phyloP scores from a whole-genome alignment of 2,113 vertebrate species.

The Dasyornis broadbenti region DNA sequence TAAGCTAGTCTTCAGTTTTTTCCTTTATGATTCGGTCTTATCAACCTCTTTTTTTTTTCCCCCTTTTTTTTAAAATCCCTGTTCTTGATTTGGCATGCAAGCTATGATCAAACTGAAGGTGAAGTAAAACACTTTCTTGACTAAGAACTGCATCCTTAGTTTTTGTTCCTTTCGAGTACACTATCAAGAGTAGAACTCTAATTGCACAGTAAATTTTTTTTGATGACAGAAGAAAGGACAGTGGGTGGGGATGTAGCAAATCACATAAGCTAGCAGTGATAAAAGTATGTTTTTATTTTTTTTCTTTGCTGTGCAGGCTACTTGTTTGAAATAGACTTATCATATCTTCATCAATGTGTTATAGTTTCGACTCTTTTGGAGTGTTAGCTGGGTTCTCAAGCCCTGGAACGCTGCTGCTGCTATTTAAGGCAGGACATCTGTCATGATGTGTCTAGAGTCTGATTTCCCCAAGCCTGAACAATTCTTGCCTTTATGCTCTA shows the following conservation, averaged over 20 bases:
- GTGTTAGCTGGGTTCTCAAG: not conserved
- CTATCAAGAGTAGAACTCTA: not conserved
- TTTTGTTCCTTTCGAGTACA: not conserved
- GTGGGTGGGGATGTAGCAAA: not conserved
- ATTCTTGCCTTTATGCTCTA: conserved; percentile 26
- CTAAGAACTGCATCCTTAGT: not conserved
- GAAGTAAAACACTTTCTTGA: not conserved
- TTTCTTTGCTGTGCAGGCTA: not conserved
- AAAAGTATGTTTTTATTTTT: not conserved
- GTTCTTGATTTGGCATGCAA: not conserved
- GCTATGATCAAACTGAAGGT: not conserved
- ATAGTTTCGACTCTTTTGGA: conserved; percentile 35
- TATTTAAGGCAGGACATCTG: conserved; percentile 59
- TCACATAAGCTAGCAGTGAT: not conserved
- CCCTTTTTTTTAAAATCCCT: not conserved
- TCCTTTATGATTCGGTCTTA: not conserved
- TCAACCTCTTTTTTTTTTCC: fast-evolving
- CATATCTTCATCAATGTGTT: not conserved
- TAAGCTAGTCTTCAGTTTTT: not conserved
- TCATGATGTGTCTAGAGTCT: conserved; percentile 39
- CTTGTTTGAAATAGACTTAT: conserved; percentile 8
- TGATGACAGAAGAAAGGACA: not conserved
- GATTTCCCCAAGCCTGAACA: conserved; percentile 36
- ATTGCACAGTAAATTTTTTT: not conserved
- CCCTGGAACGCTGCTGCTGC: conserved; percentile 5